These are phyloP conservation scores for Masticophis lateralis DNA, from an alignment of 2,797 vertebrate genomes.

Conservation along the genomic window DNA sequence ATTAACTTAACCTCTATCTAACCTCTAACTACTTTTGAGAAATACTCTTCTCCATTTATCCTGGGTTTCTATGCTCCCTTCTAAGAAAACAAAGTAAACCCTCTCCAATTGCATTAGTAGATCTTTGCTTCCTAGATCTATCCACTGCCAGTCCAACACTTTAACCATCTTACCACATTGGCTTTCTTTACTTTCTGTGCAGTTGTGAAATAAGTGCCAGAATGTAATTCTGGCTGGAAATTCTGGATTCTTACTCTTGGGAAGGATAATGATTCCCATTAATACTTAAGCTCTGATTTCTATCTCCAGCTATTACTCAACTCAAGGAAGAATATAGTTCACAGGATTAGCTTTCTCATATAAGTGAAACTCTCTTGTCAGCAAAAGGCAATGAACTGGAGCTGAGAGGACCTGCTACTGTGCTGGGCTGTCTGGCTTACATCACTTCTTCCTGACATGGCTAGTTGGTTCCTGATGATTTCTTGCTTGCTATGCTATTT, in stretches of 20 bases:
- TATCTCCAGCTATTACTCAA: neutral
- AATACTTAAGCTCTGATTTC: neutral
- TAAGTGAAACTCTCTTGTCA: neutral
- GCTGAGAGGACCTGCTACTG: neutral
- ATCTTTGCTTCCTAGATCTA: neutral
- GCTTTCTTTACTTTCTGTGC: neutral
- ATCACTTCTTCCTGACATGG: neutral
- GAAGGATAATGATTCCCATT: neutral
- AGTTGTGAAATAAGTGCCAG: neutral
- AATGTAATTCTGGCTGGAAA: neutral
- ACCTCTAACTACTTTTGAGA: neutral
- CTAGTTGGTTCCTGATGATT: neutral
- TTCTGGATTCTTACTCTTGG: neutral
- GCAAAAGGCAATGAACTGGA: neutral
- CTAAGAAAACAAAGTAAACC: neutral
- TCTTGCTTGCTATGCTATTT: neutral
- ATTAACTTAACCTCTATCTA: neutral
- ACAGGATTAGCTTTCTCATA: neutral
- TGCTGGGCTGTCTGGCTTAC: neutral
- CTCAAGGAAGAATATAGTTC: neutral
- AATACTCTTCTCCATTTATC: neutral
- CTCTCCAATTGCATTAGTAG: neutral
- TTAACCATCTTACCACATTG: neutral
- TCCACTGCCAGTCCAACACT: neutral
- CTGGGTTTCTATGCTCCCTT: neutral